Conservation (phyloP, 1,140 invertebrate genomes). For the Drosophila repletoides region DNA sequence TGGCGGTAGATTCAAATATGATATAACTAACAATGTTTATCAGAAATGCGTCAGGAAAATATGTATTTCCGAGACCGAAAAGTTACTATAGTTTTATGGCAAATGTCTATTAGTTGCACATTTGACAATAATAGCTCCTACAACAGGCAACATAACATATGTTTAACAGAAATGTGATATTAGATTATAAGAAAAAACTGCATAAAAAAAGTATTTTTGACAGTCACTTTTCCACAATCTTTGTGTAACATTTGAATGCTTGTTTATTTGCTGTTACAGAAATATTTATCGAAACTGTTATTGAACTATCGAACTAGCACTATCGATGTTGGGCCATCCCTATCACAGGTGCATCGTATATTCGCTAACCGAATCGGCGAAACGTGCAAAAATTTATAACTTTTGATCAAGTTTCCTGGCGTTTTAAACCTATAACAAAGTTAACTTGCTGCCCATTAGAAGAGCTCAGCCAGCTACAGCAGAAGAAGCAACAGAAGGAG, state of each 20-base stretch:
- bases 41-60: too few species aligned
- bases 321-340: not conserved
- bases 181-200: too few species aligned
- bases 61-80: too few species aligned
- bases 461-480: not conserved
- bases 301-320: conserved; percentile 11
- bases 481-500: not conserved
- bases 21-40: too few species aligned
- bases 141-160: too few species aligned
- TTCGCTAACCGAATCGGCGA: conserved; percentile 41
- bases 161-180: too few species aligned
- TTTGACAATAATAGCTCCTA: too few species aligned
- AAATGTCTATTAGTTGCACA: too few species aligned
- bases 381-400: conserved; percentile 33
- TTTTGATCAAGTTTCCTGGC: conserved; percentile 5
- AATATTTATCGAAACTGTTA: not conserved
- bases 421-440: not conserved
- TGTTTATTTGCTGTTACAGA: not conserved
- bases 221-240: too few species aligned
- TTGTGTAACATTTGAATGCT: not conserved
- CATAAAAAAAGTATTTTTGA: too few species aligned
- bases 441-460: not conserved
- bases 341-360: conserved; percentile 43
- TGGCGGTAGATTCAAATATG: too few species aligned
- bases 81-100: too few species aligned